Conservation (phyloP, 2,888 invertebrate genomes). For the Agriopis marginaria region DNA sequence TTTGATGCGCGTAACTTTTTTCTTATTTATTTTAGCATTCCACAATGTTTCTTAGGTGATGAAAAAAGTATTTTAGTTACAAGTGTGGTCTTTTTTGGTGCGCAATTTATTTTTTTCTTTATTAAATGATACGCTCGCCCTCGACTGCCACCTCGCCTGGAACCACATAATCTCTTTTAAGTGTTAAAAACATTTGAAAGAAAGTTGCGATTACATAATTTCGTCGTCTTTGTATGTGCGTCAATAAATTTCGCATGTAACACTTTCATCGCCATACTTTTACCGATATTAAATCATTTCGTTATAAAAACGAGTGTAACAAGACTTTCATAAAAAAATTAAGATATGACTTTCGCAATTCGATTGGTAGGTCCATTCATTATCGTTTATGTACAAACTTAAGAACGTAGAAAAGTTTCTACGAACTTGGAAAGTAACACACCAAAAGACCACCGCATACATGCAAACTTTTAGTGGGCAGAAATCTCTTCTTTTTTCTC, state of each 20-base stretch:
- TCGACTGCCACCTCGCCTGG: neutral
- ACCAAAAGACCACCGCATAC: too few species aligned
- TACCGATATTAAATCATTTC: slow-evolving; percentile 14
- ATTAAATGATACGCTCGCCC: too few species aligned
- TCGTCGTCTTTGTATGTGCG: neutral
- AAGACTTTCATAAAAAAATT: slow-evolving; percentile 2
- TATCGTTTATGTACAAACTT: neutral
- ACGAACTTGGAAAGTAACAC: too few species aligned
- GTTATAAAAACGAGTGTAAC: slow-evolving; percentile 3
- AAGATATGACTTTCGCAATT: neutral
- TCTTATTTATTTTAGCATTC: too few species aligned
- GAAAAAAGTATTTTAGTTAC: too few species aligned
- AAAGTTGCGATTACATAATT: neutral
- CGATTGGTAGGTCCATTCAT: neutral
- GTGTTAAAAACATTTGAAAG: neutral
- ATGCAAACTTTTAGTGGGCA: too few species aligned
- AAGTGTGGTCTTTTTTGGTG: too few species aligned
- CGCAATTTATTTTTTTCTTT: neutral
- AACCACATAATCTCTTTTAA: neutral
- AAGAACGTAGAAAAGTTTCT: neutral
- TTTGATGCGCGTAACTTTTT: neutral
- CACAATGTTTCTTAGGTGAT: too few species aligned
- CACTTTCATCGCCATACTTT: slow-evolving; percentile 19
- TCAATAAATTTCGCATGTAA: slow-evolving; percentile 16
- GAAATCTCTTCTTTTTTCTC: too few species aligned